A percentile compares a stretch with the other conserved stretches of the same genome.
phyloP scores from a whole-genome alignment of 1,140 invertebrate species.

The Pseudachorutes palmiensis region DNA sequence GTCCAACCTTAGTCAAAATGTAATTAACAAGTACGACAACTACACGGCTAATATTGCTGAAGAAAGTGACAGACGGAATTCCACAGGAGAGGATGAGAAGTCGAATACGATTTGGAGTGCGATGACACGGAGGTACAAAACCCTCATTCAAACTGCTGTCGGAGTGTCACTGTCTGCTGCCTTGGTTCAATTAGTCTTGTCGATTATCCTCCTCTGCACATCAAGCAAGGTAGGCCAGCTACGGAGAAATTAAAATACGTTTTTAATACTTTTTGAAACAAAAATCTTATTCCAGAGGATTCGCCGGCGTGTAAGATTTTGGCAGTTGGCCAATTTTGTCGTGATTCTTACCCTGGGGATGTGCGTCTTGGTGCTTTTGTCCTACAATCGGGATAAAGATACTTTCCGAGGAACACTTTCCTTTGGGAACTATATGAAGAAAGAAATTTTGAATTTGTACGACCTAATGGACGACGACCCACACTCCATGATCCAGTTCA shows the following conservation, averaged over 20 bases:
- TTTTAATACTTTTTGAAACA: background rate
- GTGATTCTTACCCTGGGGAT: slow-evolving; percentile 9
- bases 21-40: background rate
- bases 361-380: slow-evolving; percentile 28
- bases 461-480: background rate
- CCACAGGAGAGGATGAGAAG: background rate
- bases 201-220: background rate
- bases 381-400: slow-evolving; percentile 15
- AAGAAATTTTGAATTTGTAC: background rate
- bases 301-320: background rate
- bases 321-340: slow-evolving; percentile 13
- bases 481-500: background rate
- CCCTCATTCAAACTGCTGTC: background rate
- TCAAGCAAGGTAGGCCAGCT: background rate
- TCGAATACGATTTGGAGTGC: background rate
- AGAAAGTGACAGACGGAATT: background rate
- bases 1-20: background rate
- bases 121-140: background rate
- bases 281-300: slow-evolving; percentile 17
- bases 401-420: slow-evolving; percentile 6
- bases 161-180: background rate
- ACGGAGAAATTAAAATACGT: background rate
- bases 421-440: slow-evolving; percentile 3
- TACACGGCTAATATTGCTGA: background rate
- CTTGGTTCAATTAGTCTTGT: background rate